Conservation (phyloP, 1,140 invertebrate genomes). For the Temnothorax curvispinosus region DNA sequence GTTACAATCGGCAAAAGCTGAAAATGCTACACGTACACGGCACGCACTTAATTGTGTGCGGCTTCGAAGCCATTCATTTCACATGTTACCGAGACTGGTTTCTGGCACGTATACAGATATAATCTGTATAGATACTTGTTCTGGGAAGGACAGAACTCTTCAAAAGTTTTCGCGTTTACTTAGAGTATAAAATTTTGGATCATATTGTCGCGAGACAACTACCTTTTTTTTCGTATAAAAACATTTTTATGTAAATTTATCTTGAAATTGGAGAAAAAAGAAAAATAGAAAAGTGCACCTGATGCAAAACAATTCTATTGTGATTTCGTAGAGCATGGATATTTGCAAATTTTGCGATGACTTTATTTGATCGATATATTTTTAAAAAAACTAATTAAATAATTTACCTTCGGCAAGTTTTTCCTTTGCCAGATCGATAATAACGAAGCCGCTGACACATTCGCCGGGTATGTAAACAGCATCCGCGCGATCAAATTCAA, state of each 20-base stretch:
- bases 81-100: too few species aligned
- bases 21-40: too few species aligned
- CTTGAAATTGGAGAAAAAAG: not conserved
- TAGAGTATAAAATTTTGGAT: too few species aligned
- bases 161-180: too few species aligned
- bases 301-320: not conserved
- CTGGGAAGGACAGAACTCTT: too few species aligned
- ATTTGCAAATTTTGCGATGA: not conserved
- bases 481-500: not conserved
- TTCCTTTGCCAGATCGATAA: not conserved
- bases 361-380: not conserved
- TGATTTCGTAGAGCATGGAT: not conserved
- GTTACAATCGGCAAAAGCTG: too few species aligned
- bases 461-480: not conserved
- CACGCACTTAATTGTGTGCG: too few species aligned
- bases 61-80: too few species aligned
- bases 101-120: too few species aligned
- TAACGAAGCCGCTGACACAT: not conserved
- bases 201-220: too few species aligned
- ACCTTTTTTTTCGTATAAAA: not conserved
- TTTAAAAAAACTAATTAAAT: not conserved
- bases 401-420: not conserved
- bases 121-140: too few species aligned
- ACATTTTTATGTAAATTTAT: not conserved
- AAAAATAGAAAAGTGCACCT: not conserved